Evolutionary conservation across 2,888 invertebrate genomes (phyloP).

Genomic region (Tetrapedia diversipes): DNA sequence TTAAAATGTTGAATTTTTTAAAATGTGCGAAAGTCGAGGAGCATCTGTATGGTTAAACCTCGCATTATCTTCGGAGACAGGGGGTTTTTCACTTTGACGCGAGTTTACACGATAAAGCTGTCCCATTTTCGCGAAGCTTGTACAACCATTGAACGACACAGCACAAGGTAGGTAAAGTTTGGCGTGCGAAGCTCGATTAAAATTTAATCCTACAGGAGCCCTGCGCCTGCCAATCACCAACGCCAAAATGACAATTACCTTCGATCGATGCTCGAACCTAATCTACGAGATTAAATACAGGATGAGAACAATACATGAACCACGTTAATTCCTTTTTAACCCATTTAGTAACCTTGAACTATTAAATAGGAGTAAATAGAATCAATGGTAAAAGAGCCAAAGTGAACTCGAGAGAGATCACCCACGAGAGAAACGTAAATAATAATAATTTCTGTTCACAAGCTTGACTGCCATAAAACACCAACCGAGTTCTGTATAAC

Average conservation of each 20-base stretch:
- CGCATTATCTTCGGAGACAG: no score
- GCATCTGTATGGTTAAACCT: no score
- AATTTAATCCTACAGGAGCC: conserved; percentile 59
- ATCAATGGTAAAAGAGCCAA: no score
- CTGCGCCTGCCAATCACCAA: conserved; percentile 48
- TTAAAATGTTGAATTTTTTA: no score
- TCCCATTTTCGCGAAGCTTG: neutral
- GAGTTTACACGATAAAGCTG: neutral
- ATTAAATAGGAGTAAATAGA: no score
- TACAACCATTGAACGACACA: conserved; percentile 23
- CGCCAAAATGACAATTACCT: conserved; percentile 52
- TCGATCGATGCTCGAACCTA: conserved; percentile 37
- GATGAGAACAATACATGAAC: conserved; percentile 20
- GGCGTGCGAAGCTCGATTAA: conserved; percentile 54
- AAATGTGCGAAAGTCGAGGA: no score
- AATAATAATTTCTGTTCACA: no score
- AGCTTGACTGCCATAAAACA: no score
- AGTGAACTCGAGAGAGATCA: no score
- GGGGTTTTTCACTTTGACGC: neutral
- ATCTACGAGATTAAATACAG: conserved; percentile 54
- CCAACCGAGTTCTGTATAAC: no score
- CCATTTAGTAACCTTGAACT: no score
- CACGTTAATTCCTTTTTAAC: conserved; percentile 23
- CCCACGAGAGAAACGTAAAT: no score
- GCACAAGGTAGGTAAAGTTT: conserved; percentile 40